Conservation (phyloP, 2,797 vertebrate species). For the Nyctibius grandis region DNA sequence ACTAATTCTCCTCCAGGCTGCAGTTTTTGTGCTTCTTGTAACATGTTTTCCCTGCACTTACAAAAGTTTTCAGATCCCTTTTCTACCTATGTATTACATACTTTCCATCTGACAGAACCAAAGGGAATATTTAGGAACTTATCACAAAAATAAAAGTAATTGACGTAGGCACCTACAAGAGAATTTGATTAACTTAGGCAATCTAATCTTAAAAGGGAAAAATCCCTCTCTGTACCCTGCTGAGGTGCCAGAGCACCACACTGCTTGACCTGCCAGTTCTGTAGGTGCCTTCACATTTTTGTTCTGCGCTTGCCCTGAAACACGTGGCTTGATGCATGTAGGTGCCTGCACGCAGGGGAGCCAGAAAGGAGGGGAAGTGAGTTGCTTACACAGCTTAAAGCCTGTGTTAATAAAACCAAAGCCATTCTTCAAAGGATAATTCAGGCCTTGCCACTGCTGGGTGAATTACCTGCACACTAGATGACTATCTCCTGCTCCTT, state of each 20-base stretch:
- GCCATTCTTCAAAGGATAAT: background rate
- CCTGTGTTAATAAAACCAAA: background rate
- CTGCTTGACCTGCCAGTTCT: no score
- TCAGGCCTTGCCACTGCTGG: background rate
- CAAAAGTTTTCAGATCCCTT: background rate
- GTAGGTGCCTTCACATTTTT: background rate
- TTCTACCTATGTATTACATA: background rate
- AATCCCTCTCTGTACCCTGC: fast-evolving
- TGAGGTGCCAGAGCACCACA: background rate
- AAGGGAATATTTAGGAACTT: background rate
- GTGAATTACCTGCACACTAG: background rate
- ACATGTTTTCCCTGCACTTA: background rate
- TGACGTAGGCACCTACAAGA: background rate
- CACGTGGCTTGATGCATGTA: background rate
- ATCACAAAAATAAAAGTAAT: background rate
- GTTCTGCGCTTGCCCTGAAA: background rate
- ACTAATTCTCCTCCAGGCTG: background rate
- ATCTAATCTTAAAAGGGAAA: background rate
- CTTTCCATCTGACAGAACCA: background rate
- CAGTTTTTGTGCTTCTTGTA: background rate
- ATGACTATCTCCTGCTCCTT: background rate
- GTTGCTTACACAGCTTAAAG: background rate
- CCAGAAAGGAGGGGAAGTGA: background rate
- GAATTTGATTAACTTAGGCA: background rate
- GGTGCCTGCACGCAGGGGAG: fast-evolving